phyloP scores from a whole-genome alignment of 2,113 vertebrate species.

The Danionella cerebrum region DNA sequence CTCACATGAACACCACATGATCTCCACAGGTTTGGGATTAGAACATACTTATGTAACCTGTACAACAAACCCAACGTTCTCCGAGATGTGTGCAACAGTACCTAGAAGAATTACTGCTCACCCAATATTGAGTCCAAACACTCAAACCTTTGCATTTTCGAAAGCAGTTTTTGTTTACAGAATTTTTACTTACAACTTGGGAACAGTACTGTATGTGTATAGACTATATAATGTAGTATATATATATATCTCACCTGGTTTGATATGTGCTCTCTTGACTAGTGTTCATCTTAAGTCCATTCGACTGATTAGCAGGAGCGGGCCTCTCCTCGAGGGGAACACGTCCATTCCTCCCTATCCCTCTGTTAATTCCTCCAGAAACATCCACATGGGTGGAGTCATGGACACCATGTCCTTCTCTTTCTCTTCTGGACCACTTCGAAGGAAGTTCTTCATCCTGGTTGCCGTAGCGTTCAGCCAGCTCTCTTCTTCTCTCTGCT shows the following conservation, averaged over 20 bases:
- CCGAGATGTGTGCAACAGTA: too few species aligned
- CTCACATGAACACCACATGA: too few species aligned
- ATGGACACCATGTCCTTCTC: constrained; percentile 19
- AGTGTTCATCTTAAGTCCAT: constrained; percentile 48
- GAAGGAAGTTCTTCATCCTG: constrained; percentile 58
- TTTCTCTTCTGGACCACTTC: constrained; percentile 56
- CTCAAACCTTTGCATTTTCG: too few species aligned
- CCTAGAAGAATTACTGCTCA: too few species aligned
- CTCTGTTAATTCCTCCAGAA: constrained; percentile 39
- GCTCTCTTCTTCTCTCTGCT: constrained; percentile 64
- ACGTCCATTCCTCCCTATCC: constrained; percentile 1
- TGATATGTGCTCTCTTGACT: constrained; percentile 30
- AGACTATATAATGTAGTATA: background rate
- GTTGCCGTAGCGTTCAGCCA: constrained; percentile 57
- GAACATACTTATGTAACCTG: too few species aligned
- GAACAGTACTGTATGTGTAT: too few species aligned
- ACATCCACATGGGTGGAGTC: constrained; percentile 8
- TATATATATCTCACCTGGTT: constrained; percentile 55
- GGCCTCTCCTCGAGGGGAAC: background rate
- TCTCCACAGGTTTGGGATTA: too few species aligned
- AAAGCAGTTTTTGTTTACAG: too few species aligned
- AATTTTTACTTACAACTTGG: too few species aligned
- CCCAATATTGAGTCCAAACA: too few species aligned
- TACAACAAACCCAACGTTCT: too few species aligned
- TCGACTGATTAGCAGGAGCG: constrained; percentile 34